Base-by-base conservation (phyloP, 2,113 vertebrate species). In the Saccopteryx bilineata region DNA sequence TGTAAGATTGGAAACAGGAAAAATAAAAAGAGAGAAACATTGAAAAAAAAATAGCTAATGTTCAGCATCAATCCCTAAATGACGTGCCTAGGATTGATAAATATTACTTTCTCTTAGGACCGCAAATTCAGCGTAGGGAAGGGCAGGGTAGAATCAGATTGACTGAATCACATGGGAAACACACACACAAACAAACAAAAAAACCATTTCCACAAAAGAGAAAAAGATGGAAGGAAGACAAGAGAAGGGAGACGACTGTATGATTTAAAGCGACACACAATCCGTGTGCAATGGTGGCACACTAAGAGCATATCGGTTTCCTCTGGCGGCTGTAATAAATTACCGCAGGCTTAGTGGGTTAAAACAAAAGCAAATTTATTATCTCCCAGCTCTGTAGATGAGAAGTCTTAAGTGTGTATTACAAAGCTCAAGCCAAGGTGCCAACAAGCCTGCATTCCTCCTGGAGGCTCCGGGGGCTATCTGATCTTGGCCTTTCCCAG, bases 11-110 rank as follows among this genome's bases (percentile, higher is more conserved):
- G 23, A 79, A 80, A 15, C 26, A 93, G 9, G 18, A 50, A 5
- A 33, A 66, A 86, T 74, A 48, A 58, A 83, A 63, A n/a, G 5
- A 65, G 65, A 90, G 15, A 79, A 65, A 5, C 10, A 48, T 66
- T 91, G 78, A 71, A 2, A 13, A 87, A 61, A 92, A 93, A 68
- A 87, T 66, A 74, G 17, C 26, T 69, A n/a, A 26, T 21, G 28
- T 46, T 92, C 7, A 86, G 10, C 26, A 60, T 61, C 92, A 82
- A 56, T 33, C 7, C 28, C 21, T 90, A 91, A 69, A 91, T 65
- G 52, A 60, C 28, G 4, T 84, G 4, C 33, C 63, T 84, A 72
- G 17, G 17, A 66, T 88, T 68, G 11, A 5, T 88, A 81, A 94
- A 15, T 88, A 87, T 71, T 83, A 12, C 2, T 48, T 91, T 75